Evolutionary conservation across 2,113 vertebrate species (phyloP).

Genomic region (Cyprinus carpio): DNA sequence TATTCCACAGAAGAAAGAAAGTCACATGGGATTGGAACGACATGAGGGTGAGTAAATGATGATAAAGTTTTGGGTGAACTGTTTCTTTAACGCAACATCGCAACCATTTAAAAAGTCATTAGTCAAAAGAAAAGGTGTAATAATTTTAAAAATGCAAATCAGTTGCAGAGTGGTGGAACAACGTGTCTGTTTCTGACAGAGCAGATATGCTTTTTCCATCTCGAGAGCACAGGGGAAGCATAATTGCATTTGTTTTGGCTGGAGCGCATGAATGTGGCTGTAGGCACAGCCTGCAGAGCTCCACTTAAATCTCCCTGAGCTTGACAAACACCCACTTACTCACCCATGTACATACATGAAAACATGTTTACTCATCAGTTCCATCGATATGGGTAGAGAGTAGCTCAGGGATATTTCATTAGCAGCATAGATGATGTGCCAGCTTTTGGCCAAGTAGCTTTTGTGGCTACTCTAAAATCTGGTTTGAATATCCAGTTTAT

Average conservation of each 20-base stretch:
- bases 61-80: too few species aligned
- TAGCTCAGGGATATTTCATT: not conserved
- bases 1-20: not conserved
- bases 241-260: constrained; percentile 66
- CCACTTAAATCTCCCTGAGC: constrained; percentile 49
- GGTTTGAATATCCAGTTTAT: constrained; percentile 49
- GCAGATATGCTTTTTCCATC: constrained; percentile 61
- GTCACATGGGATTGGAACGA: too few species aligned
- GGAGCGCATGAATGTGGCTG: constrained; percentile 35
- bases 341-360: constrained; percentile 31
- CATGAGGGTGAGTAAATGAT: too few species aligned
- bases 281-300: constrained; percentile 42
- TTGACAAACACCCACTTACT: constrained; percentile 21
- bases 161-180: constrained; percentile 50
- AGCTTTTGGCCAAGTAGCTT: not conserved
- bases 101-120: not conserved
- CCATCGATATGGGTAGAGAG: not conserved
- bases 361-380: constrained; percentile 27
- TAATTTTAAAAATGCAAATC: constrained; percentile 53
- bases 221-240: constrained; percentile 50
- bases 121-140: constrained; percentile 16
- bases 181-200: constrained; percentile 44
- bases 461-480: constrained; percentile 53
- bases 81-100: not conserved
- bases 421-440: not conserved